Evolutionary conservation across 1,140 invertebrate species (phyloP).

Genomic region (Drosophila suzukii): DNA sequence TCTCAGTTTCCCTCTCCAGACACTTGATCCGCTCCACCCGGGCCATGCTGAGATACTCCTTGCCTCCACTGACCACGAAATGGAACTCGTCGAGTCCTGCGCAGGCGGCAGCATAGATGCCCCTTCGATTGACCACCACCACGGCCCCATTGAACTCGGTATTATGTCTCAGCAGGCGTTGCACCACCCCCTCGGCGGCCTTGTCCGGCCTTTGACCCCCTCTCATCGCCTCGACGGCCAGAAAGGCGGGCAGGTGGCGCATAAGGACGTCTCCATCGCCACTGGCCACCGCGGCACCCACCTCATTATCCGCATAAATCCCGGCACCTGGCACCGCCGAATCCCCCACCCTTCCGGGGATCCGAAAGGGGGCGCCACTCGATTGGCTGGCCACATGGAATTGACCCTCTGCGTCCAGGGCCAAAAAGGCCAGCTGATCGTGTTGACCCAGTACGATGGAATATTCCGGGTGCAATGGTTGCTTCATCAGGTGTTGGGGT

Average conservation of each 20-base stretch:
- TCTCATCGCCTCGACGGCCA: constrained; percentile 32
- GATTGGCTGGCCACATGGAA: constrained; percentile 41
- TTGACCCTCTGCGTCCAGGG: constrained; percentile 10
- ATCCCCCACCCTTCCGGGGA: constrained; percentile 29
- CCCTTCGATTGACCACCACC: constrained; percentile 32
- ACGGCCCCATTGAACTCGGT: constrained; percentile 41
- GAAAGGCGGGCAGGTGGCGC: constrained; percentile 33
- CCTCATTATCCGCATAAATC: constrained; percentile 44
- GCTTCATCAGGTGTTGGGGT: neutral
- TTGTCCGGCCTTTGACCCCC: neutral
- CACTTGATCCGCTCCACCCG: constrained; percentile 28
- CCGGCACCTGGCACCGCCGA: constrained; percentile 42
- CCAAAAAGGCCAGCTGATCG: constrained; percentile 37
- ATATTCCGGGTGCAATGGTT: constrained; percentile 25
- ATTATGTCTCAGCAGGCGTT: constrained; percentile 24
- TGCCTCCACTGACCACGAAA: constrained; percentile 35
- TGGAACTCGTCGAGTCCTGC: constrained; percentile 41
- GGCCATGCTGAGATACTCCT: neutral
- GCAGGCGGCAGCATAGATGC: constrained; percentile 29
- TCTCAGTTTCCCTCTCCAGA: constrained; percentile 3
- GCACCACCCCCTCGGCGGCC: constrained; percentile 23
- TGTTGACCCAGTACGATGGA: constrained; percentile 28
- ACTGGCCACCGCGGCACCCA: constrained; percentile 32
- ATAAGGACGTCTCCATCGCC: constrained; percentile 43
- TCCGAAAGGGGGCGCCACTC: constrained; percentile 28